Base-by-base conservation (phyloP, 2,113 vertebrate genomes). In the Triplophysa rosa region DNA sequence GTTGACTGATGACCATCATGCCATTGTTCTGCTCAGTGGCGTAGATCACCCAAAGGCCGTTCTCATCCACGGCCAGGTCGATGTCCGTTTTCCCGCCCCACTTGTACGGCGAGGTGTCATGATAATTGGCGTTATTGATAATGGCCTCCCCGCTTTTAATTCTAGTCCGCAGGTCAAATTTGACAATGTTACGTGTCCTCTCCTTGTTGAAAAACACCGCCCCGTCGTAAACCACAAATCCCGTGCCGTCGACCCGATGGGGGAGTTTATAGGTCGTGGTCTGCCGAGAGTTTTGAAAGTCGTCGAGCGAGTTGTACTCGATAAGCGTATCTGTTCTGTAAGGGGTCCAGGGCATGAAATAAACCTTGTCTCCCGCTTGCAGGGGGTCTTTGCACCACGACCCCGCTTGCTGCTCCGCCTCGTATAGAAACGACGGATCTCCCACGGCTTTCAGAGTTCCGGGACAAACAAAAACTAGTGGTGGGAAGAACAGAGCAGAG, bases 131-230 rank as follows among this genome's bases (percentile, higher is more conserved):
- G 1, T 98, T 98, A 86, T 98, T 98, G 89, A 99, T 99, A 88
- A 99, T 99, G 13, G 98, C 98, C 90, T 99, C 98, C 2, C 98
- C 98, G 2, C 98, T 99, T 89, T 99, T 99, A 87, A 99, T 98
- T 91, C 97, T 95, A 91, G 98, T 99, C 92, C 97, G 96, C 91
- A 99, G 91, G 89, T 99, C 98, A 77, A 97, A 99, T 89, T 99
- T 99, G 52, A 99, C 97, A 84, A 99, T 99, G 89, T 99, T 99
- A 82, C 98, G 94, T 6, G 98, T 99, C 83, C 98, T 90, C 80
- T 99, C 98, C 89, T 99, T 99, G 94, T 99, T 99, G 89, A 99
- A 99, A 94, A 99, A 99, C 78, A 98, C 98, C 0, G 98, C 98
- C 0, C 98, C 98, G 0, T 99, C 98, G 4, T 99, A 99, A 8